phyloP scores from a whole-genome alignment of 2,888 invertebrate species.

The Drosophila limbata region DNA sequence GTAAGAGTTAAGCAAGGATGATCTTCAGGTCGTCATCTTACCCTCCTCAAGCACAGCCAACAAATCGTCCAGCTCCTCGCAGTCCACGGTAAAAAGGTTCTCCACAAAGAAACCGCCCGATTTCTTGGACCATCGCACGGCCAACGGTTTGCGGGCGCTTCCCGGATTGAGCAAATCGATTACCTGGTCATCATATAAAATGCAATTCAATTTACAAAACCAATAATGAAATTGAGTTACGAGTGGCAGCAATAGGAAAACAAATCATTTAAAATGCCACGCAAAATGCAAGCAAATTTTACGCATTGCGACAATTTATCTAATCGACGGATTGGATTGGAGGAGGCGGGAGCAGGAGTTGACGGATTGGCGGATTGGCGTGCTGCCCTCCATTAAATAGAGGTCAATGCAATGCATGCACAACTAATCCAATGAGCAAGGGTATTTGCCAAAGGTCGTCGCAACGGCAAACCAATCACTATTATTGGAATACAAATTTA shows the following conservation, averaged over 20 bases:
- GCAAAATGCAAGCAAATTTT: slow-evolving; percentile 58
- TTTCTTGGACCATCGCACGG: slow-evolving; percentile 97
- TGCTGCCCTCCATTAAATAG: slow-evolving; percentile 55
- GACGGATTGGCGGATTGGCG: not conserved
- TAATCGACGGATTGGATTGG: slow-evolving; percentile 2
- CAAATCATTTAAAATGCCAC: slow-evolving; percentile 80
- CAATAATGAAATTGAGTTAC: slow-evolving; percentile 49
- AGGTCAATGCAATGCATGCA: slow-evolving; percentile 65
- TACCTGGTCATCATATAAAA: slow-evolving; percentile 87
- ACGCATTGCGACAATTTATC: slow-evolving; percentile 53
- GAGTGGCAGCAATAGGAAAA: slow-evolving; percentile 39
- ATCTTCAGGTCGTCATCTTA: slow-evolving; percentile 80
- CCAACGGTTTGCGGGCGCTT: slow-evolving; percentile 90
- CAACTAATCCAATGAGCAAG: slow-evolving; percentile 20
- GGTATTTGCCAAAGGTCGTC: slow-evolving; percentile 43
- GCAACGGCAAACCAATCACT: slow-evolving; percentile 33
- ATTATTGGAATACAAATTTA: slow-evolving; percentile 36
- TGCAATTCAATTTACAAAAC: slow-evolving; percentile 66
- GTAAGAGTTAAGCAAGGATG: not conserved
- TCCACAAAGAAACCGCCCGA: slow-evolving; percentile 97
- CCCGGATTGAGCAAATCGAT: slow-evolving; percentile 97
- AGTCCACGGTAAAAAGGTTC: slow-evolving; percentile 97
- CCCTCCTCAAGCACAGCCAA: slow-evolving; percentile 98
- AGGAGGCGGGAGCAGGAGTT: not conserved
- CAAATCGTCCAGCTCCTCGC: slow-evolving; percentile 96